A percentile compares a stretch with the other conserved stretches of the same genome.
Conservation (phyloP, 1,140 invertebrate species). For the Zaprionus vittiger region DNA sequence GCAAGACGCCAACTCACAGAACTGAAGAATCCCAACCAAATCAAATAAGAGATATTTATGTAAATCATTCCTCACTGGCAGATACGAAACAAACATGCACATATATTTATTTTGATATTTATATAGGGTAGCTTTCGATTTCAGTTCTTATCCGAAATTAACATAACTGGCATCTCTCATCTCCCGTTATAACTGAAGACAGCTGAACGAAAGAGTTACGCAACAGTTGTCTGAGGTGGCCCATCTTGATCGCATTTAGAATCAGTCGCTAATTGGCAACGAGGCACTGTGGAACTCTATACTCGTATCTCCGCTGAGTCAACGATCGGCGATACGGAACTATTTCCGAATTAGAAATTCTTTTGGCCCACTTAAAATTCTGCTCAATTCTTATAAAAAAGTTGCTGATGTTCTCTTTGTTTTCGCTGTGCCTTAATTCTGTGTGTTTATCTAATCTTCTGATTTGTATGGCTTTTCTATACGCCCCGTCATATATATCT, state of each 20-base stretch:
- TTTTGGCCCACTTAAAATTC: constrained; percentile 40
- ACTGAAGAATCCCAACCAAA: not conserved
- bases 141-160: constrained; percentile 23
- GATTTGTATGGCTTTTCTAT: constrained; percentile 24
- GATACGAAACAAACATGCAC: constrained; percentile 4
- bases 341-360: constrained; percentile 45
- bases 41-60: constrained; percentile 8
- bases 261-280: constrained; percentile 39
- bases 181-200: constrained; percentile 14
- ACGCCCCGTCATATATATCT: constrained; percentile 9
- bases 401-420: constrained; percentile 35
- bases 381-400: constrained; percentile 16
- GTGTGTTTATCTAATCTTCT: constrained; percentile 31
- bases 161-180: constrained; percentile 34
- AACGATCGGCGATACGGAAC: constrained; percentile 55
- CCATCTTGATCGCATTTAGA: not conserved
- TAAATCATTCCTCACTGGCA: not conserved
- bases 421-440: constrained; percentile 40
- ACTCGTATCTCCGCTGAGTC: constrained; percentile 11
- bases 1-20: not conserved
- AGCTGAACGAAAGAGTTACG: constrained; percentile 44
- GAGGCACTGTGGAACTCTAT: constrained; percentile 18
- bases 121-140: constrained; percentile 28
- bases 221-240: constrained; percentile 13
- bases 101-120: constrained; percentile 4